Conservation (phyloP, 2,113 vertebrate species). For the Urocolius indicus region DNA sequence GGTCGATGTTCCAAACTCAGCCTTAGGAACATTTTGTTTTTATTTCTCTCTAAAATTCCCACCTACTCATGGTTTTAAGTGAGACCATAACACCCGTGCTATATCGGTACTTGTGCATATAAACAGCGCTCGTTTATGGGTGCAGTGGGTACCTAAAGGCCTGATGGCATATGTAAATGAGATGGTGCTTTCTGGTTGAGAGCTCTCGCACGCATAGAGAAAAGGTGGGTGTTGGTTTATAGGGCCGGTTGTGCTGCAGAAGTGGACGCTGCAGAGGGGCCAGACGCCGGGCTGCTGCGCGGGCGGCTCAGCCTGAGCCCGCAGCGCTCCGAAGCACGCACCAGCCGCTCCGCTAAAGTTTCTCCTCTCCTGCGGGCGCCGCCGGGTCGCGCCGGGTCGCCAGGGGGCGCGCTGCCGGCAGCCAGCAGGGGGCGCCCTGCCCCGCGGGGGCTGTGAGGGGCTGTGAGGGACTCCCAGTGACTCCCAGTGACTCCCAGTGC, state of each 20-base stretch:
- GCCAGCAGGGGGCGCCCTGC: background rate
- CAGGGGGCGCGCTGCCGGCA: background rate
- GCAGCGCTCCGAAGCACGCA: background rate
- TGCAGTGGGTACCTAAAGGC: background rate
- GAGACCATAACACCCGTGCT: background rate
- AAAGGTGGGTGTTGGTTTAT: background rate
- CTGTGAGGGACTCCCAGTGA: no score
- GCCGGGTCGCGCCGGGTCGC: background rate
- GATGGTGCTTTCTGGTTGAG: background rate
- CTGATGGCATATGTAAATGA: background rate
- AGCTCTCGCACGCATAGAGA: no score
- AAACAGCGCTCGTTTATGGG: background rate
- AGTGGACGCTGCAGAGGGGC: rapidly evolving
- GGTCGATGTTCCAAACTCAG: background rate
- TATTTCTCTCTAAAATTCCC: background rate
- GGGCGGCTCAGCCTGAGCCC: no score
- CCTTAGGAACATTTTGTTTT: background rate
- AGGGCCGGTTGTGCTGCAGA: background rate
- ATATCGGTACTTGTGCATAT: rapidly evolving
- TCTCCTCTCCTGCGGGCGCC: background rate
- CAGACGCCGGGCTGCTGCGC: no score
- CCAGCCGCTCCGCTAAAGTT: background rate
- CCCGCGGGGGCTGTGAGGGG: no score
- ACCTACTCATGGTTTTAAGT: background rate
- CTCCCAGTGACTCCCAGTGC: no score